Evolutionary conservation across 2,797 vertebrate species (phyloP).

Genomic region (Threskiornis aethiopicus): DNA sequence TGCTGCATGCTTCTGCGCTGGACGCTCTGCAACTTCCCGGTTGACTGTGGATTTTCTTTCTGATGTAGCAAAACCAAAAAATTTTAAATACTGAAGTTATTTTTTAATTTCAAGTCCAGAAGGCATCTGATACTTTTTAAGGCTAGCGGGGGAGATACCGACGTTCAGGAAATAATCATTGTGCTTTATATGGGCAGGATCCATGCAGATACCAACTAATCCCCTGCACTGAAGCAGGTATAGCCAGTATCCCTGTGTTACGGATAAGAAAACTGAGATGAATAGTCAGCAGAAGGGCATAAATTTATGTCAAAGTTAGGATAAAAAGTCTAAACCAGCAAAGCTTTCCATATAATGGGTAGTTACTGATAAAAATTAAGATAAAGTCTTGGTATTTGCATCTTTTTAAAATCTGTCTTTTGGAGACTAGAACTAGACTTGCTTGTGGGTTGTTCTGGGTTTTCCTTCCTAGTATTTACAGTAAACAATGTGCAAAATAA

Average conservation of each 20-base stretch:
- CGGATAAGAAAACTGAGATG: not conserved
- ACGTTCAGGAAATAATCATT: not conserved
- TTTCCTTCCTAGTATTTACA: not conserved
- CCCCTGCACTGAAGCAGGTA: not conserved
- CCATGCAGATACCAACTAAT: not conserved
- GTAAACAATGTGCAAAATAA: not conserved
- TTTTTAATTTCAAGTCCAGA: not conserved
- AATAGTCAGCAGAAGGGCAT: not conserved
- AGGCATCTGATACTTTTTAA: not conserved
- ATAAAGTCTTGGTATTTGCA: not conserved
- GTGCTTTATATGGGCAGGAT: not conserved
- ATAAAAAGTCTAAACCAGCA: not conserved
- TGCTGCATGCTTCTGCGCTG: not conserved
- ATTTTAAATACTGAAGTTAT: not conserved
- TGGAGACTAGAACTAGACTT: not conserved
- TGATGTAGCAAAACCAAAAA: not conserved
- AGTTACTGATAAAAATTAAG: not conserved
- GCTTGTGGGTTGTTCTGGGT: not conserved
- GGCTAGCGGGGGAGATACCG: not conserved
- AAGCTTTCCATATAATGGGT: not conserved
- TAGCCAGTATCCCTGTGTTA: not conserved
- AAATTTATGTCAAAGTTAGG: not conserved
- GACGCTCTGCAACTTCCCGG: rapidly evolving
- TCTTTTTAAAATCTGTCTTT: not conserved
- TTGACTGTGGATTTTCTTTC: not conserved